A percentile compares a stretch with the other conserved stretches of the same genome.
phyloP scores from a whole-genome alignment of 2,797 vertebrate species.

The Diceros bicornis region DNA sequence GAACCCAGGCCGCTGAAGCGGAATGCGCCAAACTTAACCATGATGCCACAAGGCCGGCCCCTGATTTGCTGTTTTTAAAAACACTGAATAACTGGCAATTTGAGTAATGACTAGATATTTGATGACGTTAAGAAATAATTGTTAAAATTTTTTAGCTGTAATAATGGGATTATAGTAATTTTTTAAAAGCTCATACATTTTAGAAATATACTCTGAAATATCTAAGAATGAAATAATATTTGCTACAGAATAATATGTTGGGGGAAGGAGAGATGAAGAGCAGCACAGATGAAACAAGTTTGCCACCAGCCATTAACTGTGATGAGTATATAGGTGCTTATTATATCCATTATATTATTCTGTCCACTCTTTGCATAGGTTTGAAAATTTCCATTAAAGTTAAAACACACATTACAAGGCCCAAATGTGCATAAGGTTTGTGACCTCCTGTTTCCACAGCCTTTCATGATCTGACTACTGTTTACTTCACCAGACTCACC shows the following conservation, averaged over 20 bases:
- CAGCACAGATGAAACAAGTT: slow-evolving; percentile 40
- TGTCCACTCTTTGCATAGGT: not conserved
- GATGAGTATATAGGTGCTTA: not conserved
- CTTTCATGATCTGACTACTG: not conserved
- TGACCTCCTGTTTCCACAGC: not conserved
- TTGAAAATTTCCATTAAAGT: slow-evolving; percentile 31
- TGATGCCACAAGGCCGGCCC: too few species aligned
- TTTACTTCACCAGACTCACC: not conserved
- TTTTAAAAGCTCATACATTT: slow-evolving; percentile 57
- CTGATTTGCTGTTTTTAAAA: slow-evolving; percentile 53
- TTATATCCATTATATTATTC: not conserved
- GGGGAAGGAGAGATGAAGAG: not conserved
- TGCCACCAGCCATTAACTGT: not conserved
- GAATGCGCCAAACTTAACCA: too few species aligned
- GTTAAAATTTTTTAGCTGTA: not conserved
- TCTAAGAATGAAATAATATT: slow-evolving; percentile 52
- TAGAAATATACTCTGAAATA: slow-evolving; percentile 25
- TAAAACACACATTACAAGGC: not conserved
- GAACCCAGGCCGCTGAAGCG: too few species aligned
- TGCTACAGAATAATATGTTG: slow-evolving; percentile 42
- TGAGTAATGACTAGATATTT: not conserved
- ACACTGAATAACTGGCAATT: not conserved
- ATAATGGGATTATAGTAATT: not conserved
- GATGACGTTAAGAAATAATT: not conserved
- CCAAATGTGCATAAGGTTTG: not conserved